Percentiles rank a stretch among this genome's conserved stretches.
Conservation (phyloP, 53 echinoderm and acorn worm genomes). For the Zoroaster sp. region DNA sequence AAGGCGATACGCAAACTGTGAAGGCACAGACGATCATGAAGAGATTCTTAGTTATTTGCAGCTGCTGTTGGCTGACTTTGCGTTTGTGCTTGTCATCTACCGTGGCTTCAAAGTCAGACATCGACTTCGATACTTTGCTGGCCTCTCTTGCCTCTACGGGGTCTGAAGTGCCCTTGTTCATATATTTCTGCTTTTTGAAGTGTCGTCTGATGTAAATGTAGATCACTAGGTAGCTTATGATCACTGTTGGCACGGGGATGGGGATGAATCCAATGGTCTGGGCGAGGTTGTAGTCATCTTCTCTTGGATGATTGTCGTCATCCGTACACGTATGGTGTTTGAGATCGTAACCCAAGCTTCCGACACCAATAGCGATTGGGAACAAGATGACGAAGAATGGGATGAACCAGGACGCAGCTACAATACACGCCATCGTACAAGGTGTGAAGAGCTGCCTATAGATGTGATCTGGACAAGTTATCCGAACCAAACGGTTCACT, state of each 20-base stretch:
- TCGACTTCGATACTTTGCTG: not conserved
- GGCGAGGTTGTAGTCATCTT: conserved; percentile 3
- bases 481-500: conserved; percentile 18
- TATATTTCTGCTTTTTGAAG: not conserved
- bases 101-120: not conserved
- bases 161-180: not conserved
- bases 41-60: conserved; percentile 32
- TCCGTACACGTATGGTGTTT: not conserved
- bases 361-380: not conserved
- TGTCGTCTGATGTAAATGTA: conserved; percentile 30
- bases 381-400: conserved; percentile 21
- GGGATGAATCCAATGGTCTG: conserved; percentile 12
- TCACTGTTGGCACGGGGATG: conserved; percentile 1
- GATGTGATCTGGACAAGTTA: conserved; percentile 26
- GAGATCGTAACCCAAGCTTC: conserved; percentile 27
- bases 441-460: conserved; percentile 8
- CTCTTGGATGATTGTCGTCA: not conserved
- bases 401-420: conserved; percentile 22
- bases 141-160: not conserved
- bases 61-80: conserved; percentile 10
- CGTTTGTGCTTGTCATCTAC: not conserved
- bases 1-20: not conserved
- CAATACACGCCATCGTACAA: not conserved
- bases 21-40: conserved; percentile 27
- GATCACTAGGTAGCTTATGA: conserved; percentile 11